phyloP scores from a whole-genome alignment of 2,888 invertebrate species.

The Camptogramma bilineatum region DNA sequence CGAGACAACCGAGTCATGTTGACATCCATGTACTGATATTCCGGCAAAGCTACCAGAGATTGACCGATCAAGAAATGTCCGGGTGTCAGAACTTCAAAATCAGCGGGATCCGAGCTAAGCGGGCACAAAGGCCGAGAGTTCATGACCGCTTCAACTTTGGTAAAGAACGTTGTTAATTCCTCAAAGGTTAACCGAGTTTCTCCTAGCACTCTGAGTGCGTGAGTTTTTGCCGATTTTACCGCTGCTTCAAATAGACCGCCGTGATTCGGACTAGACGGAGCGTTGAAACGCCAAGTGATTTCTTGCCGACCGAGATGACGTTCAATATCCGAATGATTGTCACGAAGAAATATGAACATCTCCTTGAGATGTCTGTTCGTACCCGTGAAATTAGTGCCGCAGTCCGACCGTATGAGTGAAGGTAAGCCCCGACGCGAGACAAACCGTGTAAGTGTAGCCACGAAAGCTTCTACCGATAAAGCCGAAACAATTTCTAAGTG shows the following conservation, averaged over 20 bases:
- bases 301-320: conserved; percentile 4
- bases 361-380: conserved; percentile 10
- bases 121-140: conserved; percentile 8
- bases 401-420: conserved; percentile 16
- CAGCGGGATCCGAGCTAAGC: conserved; percentile 1
- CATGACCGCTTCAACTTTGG: conserved; percentile 9
- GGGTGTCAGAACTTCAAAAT: conserved; percentile 9
- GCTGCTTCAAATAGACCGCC: conserved; percentile 10
- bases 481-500: conserved; percentile 9
- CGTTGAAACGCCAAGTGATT: conserved; percentile 16
- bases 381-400: not conserved
- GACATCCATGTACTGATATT: not conserved
- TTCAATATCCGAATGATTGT: conserved; percentile 7
- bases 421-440: not conserved
- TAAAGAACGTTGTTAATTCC: conserved; percentile 10
- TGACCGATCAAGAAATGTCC: conserved; percentile 18
- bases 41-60: conserved; percentile 16
- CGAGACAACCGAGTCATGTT: conserved; percentile 9
- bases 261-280: conserved; percentile 4
- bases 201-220: conserved; percentile 2
- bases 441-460: no score
- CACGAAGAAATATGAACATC: conserved; percentile 3
- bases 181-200: conserved; percentile 11
- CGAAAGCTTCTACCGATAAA: no score
- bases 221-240: conserved; percentile 9